Conservation (phyloP, 2,888 invertebrate genomes). For the Campoletis raptor region DNA sequence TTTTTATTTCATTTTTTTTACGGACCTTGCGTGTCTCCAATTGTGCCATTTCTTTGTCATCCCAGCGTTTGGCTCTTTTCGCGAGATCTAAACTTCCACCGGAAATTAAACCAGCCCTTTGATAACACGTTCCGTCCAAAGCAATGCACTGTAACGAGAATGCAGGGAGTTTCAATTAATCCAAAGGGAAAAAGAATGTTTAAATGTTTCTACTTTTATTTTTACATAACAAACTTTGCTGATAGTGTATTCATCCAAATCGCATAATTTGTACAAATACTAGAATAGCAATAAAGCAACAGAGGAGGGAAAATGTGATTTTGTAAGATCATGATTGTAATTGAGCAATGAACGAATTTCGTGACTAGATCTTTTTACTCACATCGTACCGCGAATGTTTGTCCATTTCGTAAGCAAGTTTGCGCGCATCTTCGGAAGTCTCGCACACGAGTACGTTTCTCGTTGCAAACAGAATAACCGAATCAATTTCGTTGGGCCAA, state of each 20-base stretch:
- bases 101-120: constrained; percentile 99
- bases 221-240: not conserved
- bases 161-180: not conserved
- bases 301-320: not conserved
- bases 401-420: constrained; percentile 97
- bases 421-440: constrained; percentile 98
- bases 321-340: not conserved
- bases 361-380: constrained; percentile 74
- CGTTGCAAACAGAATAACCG: constrained; percentile 98
- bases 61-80: constrained; percentile 99
- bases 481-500: constrained; percentile 96
- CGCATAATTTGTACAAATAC: too few relatives aligned
- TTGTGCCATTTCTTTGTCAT: constrained; percentile 98
- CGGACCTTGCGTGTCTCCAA: constrained; percentile 94
- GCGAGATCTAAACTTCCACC: constrained; percentile 98
- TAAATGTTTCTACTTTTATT: not conserved
- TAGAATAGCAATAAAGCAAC: not conserved
- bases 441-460: constrained; percentile 99
- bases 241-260: not conserved
- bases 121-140: constrained; percentile 99
- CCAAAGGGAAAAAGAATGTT: not conserved
- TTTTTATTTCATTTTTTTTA: not conserved
- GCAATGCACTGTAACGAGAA: constrained; percentile 92
- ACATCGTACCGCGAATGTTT: constrained; percentile 93
- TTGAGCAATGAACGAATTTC: not conserved